Evolutionary conservation across 2,888 invertebrate genomes (phyloP).

Genomic region (Ectemnius lituratus): DNA sequence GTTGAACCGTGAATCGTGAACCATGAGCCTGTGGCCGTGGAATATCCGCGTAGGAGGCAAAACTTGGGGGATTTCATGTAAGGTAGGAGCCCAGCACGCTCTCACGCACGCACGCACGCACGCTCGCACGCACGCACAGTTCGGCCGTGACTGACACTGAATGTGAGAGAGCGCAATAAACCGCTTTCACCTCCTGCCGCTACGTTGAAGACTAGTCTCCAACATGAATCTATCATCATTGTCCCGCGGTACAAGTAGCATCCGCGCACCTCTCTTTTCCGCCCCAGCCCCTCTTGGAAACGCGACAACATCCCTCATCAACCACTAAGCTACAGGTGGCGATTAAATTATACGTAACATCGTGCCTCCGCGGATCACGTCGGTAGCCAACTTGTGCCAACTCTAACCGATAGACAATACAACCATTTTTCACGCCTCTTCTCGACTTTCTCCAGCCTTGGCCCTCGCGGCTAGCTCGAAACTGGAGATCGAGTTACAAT

Average conservation of each 20-base stretch:
- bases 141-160: slow-evolving; percentile 75
- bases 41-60: background rate
- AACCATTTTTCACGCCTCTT: too few species aligned
- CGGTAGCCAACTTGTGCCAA: too few species aligned
- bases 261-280: slow-evolving; percentile 4
- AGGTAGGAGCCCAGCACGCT: background rate
- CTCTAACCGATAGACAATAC: too few species aligned
- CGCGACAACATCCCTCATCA: too few species aligned
- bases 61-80: slow-evolving; percentile 10
- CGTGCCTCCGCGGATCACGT: too few species aligned
- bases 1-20: too few species aligned
- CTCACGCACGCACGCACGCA: slow-evolving; percentile 3
- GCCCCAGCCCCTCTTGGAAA: too few species aligned
- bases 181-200: slow-evolving; percentile 73
- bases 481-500: too few species aligned
- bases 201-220: slow-evolving; percentile 43
- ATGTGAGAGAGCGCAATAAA: slow-evolving; percentile 68
- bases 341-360: too few species aligned
- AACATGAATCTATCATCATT: slow-evolving; percentile 23
- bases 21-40: too few species aligned
- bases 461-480: background rate
- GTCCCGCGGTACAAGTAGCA: slow-evolving; percentile 28
- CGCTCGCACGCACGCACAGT: slow-evolving; percentile 64
- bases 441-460: too few species aligned
- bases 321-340: too few species aligned